These are phyloP conservation scores for Vulpes vulpes DNA, from an alignment of 2,113 vertebrate species.

Conservation along the genomic window DNA sequence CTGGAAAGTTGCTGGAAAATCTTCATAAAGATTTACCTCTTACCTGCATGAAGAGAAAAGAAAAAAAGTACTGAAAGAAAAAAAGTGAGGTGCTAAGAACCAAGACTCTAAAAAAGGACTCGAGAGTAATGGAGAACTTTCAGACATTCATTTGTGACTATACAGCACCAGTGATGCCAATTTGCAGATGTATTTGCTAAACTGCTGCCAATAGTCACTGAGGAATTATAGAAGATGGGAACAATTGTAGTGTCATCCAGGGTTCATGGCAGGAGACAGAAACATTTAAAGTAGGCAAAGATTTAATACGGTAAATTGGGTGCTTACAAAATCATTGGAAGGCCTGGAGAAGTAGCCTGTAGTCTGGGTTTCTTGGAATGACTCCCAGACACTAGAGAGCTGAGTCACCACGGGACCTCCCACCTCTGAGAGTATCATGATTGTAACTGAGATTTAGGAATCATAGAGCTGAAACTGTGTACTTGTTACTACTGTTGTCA, in stretches of 20 bases:
- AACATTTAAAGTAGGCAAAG: slow-evolving; percentile 4
- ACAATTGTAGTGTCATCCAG: neutral
- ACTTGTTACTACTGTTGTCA: neutral
- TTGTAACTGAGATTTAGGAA: neutral
- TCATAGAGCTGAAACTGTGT: neutral
- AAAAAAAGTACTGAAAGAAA: neutral
- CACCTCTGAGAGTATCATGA: neutral
- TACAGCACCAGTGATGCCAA: neutral
- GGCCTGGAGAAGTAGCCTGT: neutral
- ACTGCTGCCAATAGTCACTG: slow-evolving; percentile 10
- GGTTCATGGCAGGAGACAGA: neutral
- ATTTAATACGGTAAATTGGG: neutral
- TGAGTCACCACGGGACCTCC: neutral
- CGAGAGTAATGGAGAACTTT: neutral
- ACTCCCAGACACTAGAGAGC: neutral
- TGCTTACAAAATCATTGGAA: neutral
- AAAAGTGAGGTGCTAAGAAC: neutral
- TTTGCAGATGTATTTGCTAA: slow-evolving; percentile 36
- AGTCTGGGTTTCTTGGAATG: neutral
- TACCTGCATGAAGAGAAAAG: neutral
- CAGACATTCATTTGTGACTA: neutral
- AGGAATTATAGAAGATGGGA: slow-evolving; percentile 22
- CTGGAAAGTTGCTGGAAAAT: neutral
- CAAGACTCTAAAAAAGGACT: neutral
- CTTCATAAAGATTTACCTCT: neutral